These are phyloP conservation scores for Leucophenga varia DNA, from an alignment of 1,140 invertebrate genomes.

Conservation along the genomic window DNA sequence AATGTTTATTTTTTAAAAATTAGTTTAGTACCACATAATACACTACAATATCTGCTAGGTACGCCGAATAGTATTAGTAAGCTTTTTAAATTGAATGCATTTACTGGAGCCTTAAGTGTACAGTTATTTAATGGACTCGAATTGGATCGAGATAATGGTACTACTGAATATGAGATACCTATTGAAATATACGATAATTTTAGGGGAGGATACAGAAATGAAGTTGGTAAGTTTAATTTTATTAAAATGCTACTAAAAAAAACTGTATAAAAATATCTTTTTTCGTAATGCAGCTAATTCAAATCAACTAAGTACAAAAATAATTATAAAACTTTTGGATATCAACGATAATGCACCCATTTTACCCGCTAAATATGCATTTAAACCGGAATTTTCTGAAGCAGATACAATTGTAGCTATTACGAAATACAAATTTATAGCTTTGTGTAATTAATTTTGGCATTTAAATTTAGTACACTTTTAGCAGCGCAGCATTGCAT, in stretches of 20 bases:
- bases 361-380: constrained; percentile 41
- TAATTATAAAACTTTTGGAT: constrained; percentile 59
- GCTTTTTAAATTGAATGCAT: constrained; percentile 58
- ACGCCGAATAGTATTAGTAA: constrained; percentile 55
- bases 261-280: too few relatives aligned
- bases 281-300: too few relatives aligned
- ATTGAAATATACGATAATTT: constrained; percentile 59
- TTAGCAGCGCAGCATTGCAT: constrained; percentile 39
- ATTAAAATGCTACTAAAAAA: too few relatives aligned
- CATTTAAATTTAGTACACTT: background rate
- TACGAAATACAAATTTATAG: too few relatives aligned
- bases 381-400: constrained; percentile 55
- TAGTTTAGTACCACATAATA: constrained; percentile 55
- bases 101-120: constrained; percentile 54
- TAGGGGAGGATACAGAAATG: too few relatives aligned
- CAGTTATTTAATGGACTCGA: constrained; percentile 47
- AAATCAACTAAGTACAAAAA: too few relatives aligned
- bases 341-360: constrained; percentile 62
- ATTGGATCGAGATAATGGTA: constrained; percentile 59
- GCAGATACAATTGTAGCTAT: constrained; percentile 46
- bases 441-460: background rate
- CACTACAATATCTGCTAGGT: constrained; percentile 54
- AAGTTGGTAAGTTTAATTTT: too few relatives aligned
- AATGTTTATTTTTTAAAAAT: too few relatives aligned
- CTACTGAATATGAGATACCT: constrained; percentile 55